phyloP scores from a whole-genome alignment of 2,113 vertebrate genomes.

The Cinclus mexicanus region DNA sequence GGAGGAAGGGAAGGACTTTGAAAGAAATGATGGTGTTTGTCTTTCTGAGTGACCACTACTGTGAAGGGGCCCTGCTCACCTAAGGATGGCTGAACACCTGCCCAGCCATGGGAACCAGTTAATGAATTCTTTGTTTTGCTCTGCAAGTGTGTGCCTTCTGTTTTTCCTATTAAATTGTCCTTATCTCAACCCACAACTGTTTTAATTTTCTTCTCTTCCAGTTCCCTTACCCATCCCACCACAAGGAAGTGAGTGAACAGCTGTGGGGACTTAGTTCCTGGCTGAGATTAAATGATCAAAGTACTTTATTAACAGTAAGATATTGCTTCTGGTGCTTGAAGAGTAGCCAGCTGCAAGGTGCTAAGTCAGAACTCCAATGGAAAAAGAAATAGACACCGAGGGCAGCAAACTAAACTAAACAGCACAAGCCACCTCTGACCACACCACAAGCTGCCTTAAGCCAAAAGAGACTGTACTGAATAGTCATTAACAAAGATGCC shows the following conservation, averaged over 20 bases:
- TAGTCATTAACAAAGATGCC: background rate
- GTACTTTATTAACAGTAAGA: background rate
- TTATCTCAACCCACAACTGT: rapidly evolving
- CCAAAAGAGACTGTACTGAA: background rate
- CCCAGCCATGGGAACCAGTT: background rate
- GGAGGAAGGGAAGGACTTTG: background rate
- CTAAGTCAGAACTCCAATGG: background rate
- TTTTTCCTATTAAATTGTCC: background rate
- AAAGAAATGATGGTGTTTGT: background rate
- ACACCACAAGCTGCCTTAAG: background rate
- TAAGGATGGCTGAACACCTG: background rate
- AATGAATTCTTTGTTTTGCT: background rate
- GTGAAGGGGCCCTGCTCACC: background rate
- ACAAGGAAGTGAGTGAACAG: background rate
- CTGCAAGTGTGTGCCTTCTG: background rate
- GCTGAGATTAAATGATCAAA: background rate
- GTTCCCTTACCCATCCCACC: background rate
- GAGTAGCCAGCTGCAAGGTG: background rate
- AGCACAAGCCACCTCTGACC: background rate
- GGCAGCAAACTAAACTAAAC: background rate
- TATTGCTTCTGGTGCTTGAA: background rate
- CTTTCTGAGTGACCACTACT: background rate
- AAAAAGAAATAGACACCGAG: background rate
- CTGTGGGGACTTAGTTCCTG: background rate
- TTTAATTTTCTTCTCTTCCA: background rate